These are phyloP conservation scores for Actinia equina DNA, from an alignment of 64 coral and sea anemone species.

Conservation along the genomic window DNA sequence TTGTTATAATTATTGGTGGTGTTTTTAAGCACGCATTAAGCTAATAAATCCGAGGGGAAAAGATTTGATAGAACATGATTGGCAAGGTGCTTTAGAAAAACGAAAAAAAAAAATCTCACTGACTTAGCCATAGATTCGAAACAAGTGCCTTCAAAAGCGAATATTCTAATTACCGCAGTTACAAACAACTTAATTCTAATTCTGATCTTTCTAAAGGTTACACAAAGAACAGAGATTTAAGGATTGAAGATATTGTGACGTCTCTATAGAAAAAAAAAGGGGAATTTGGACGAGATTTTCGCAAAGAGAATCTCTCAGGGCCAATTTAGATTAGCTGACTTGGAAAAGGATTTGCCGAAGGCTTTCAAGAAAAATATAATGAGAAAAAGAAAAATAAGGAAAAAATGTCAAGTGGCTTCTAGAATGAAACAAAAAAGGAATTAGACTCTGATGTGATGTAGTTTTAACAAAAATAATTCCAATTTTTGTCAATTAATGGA, in stretches of 20 bases:
- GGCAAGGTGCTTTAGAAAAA: not conserved
- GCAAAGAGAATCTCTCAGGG: not conserved
- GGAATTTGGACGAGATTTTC: not conserved
- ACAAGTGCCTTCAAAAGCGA: not conserved
- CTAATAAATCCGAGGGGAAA: not conserved
- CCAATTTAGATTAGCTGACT: not conserved
- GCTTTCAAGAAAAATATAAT: not conserved
- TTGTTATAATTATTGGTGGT: not conserved
- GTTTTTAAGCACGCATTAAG: constrained; percentile 1
- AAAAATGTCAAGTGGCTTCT: not conserved
- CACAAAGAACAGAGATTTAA: not conserved
- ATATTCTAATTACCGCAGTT: not conserved
- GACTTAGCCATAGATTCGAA: not conserved
- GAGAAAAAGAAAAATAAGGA: not conserved
- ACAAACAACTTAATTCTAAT: constrained; percentile 3
- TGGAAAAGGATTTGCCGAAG: not conserved
- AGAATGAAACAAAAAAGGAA: not conserved
- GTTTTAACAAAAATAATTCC: not conserved
- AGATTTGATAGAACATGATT: not conserved
- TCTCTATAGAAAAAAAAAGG: not conserved
- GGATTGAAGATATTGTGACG: not conserved
- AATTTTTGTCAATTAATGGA: not conserved
- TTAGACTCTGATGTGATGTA: not conserved
- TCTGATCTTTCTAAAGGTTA: not conserved
- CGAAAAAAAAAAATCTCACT: not conserved